phyloP scores from a whole-genome alignment of 2,888 invertebrate genomes.

The Volucella inanis region DNA sequence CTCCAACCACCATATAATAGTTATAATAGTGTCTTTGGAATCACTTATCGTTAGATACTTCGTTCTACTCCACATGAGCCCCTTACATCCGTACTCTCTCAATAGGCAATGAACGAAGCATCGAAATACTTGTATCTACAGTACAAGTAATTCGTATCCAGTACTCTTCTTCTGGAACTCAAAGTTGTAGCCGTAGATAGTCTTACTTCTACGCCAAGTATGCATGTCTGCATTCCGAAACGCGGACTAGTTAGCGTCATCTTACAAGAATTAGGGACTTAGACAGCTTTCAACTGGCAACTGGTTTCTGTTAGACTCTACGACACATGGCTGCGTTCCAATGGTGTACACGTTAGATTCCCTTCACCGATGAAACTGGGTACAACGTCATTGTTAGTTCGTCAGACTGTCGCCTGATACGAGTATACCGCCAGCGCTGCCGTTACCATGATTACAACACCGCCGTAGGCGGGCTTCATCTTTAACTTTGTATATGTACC shows the following conservation, averaged over 20 bases:
- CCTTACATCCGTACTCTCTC: not conserved
- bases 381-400: constrained; percentile 45
- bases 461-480: constrained; percentile 57
- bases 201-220: constrained; percentile 10
- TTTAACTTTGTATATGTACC: constrained; percentile 19
- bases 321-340: constrained; percentile 49
- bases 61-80: constrained; percentile 3
- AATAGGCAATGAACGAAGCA: not conserved
- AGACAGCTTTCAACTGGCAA: constrained; percentile 49
- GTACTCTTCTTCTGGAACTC: too few relatives aligned
- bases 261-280: constrained; percentile 65
- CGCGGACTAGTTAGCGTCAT: constrained; percentile 65
- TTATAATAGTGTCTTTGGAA: not conserved
- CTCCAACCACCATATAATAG: not conserved
- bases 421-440: constrained; percentile 19
- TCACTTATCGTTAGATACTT: constrained; percentile 32
- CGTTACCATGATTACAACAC: not conserved
- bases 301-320: constrained; percentile 57
- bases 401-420: constrained; percentile 23
- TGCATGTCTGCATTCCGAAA: constrained; percentile 56
- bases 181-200: too few relatives aligned
- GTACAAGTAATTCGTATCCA: too few relatives aligned
- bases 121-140: too few relatives aligned
- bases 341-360: constrained; percentile 10
- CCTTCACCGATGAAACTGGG: constrained; percentile 5